phyloP scores from a whole-genome alignment of 2,797 vertebrate genomes.

The Falco biarmicus region DNA sequence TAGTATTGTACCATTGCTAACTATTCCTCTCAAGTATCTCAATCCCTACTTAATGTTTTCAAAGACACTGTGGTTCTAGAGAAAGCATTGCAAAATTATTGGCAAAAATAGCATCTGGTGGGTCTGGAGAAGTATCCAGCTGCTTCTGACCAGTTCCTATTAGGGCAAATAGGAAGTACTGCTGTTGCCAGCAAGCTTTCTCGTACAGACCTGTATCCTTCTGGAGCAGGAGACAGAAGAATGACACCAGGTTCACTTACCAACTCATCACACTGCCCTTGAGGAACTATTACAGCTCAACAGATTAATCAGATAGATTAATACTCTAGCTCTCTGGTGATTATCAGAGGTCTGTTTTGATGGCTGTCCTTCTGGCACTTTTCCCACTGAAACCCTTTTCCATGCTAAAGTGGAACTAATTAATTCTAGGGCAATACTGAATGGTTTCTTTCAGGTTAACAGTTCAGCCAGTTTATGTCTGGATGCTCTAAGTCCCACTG shows the following conservation, averaged over 20 bases:
- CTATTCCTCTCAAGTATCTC: neutral
- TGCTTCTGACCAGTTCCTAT: neutral
- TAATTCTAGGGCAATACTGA: conserved; percentile 64
- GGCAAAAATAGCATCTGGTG: neutral
- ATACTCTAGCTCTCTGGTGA: conserved; percentile 58
- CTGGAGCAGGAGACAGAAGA: neutral
- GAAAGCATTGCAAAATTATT: conserved; percentile 7
- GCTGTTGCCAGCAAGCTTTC: neutral
- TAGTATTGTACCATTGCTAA: neutral
- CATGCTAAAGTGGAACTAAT: conserved; percentile 66
- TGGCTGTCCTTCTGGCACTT: conserved; percentile 48
- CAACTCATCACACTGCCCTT: conserved; percentile 47
- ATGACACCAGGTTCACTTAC: conserved; percentile 9
- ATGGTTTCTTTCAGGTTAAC: conserved; percentile 55
- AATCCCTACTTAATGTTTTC: neutral
- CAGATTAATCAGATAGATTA: conserved; percentile 66
- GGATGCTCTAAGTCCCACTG: neutral
- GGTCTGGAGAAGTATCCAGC: neutral
- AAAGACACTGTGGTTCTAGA: neutral
- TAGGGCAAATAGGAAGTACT: neutral
- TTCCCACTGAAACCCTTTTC: conserved; percentile 55
- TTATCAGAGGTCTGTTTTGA: conserved; percentile 62
- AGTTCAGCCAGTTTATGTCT: conserved; percentile 31
- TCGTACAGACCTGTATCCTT: neutral
- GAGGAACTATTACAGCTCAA: conserved; percentile 52